These are phyloP conservation scores for Macrosteles quadrilineatus DNA, from an alignment of 1,140 invertebrate species.

Conservation along the genomic window DNA sequence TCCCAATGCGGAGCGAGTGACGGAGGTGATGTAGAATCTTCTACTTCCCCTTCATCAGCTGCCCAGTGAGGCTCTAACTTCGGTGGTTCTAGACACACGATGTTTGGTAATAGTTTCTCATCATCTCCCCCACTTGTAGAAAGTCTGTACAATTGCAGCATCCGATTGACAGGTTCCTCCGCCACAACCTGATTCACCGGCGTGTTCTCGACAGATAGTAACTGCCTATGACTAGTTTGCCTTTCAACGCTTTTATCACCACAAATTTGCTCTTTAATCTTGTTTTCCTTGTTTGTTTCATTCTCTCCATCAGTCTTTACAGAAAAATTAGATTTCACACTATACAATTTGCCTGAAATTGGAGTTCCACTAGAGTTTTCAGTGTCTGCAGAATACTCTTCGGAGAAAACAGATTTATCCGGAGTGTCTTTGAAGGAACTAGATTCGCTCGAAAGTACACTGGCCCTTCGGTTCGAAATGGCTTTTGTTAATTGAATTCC, in stretches of 20 bases:
- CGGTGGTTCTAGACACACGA: background rate
- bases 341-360: background rate
- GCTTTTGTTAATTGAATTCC: background rate
- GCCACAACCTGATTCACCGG: background rate
- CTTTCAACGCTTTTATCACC: background rate
- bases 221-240: background rate
- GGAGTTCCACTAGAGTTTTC: background rate
- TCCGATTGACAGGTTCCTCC: background rate
- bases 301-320: background rate
- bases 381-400: background rate
- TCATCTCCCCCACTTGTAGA: background rate
- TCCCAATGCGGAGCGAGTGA: constrained; percentile 3
- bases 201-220: background rate
- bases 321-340: background rate
- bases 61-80: constrained; percentile 1
- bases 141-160: constrained; percentile 3
- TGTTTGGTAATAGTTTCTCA: background rate
- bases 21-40: background rate
- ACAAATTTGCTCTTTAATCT: background rate
- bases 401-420: background rate
- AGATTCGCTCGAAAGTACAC: background rate
- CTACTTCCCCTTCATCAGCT: background rate
- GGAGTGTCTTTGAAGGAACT: background rate
- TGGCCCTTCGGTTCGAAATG: background rate
- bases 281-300: background rate